A percentile compares a stretch with the other conserved stretches of the same genome.
Conservation (phyloP, 1,140 invertebrate species). For the Zaprionus inermis region DNA sequence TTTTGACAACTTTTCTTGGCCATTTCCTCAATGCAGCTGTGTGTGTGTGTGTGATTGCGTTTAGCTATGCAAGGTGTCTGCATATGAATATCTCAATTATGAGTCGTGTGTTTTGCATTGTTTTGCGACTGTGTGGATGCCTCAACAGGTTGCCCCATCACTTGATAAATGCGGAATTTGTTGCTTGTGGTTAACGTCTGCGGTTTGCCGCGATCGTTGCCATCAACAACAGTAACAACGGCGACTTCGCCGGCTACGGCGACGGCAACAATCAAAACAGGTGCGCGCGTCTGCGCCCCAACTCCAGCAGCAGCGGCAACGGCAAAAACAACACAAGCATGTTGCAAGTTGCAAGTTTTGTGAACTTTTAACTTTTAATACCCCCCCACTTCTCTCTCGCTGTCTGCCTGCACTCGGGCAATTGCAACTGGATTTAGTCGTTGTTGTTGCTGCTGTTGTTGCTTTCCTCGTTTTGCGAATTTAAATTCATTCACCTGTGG, state of each 20-base stretch:
- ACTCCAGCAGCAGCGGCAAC: slow-evolving; percentile 13
- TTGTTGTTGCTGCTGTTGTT: slow-evolving; percentile 25
- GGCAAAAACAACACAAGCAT: slow-evolving; percentile 17
- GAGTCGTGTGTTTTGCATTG: slow-evolving; percentile 26
- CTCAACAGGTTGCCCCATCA: slow-evolving; percentile 20
- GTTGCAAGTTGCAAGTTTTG: slow-evolving; percentile 49
- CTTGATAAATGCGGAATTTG: slow-evolving; percentile 62
- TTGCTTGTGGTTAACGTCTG: slow-evolving; percentile 45
- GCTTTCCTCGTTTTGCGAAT: slow-evolving; percentile 38
- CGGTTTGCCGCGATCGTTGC: slow-evolving; percentile 44
- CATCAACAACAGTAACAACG: slow-evolving; percentile 31
- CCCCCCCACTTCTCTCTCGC: not conserved
- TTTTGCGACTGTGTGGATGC: slow-evolving; percentile 4
- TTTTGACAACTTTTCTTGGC: slow-evolving; percentile 36
- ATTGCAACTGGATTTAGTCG: slow-evolving; percentile 32
- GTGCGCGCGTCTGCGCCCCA: slow-evolving; percentile 36
- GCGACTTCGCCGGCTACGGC: slow-evolving; percentile 12
- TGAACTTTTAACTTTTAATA: slow-evolving; percentile 56
- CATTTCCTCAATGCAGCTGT: slow-evolving; percentile 13
- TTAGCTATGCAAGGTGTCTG: slow-evolving; percentile 19
- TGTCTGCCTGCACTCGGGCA: not conserved
- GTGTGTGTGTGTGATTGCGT: not conserved
- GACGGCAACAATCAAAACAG: slow-evolving; percentile 46
- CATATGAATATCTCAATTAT: slow-evolving; percentile 46
- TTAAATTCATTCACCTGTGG: slow-evolving; percentile 76